phyloP scores from a whole-genome alignment of 1,140 invertebrate species.

The Dolichoris vasculosae region DNA sequence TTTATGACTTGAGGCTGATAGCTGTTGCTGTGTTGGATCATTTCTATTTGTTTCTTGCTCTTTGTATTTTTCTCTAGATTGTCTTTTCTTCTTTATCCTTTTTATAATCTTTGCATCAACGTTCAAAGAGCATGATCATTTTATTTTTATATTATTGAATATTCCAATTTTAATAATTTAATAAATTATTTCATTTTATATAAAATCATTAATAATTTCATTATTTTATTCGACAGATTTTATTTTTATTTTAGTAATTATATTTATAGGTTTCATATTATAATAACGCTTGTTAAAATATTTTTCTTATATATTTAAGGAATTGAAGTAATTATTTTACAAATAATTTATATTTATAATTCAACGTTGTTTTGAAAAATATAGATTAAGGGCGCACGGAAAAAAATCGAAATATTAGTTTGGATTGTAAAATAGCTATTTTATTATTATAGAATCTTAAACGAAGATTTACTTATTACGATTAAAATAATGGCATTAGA shows the following conservation, averaged over 20 bases:
- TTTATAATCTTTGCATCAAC: not conserved
- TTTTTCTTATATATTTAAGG: no score
- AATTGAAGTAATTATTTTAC: no score
- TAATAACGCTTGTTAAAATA: no score
- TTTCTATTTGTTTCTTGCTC: conserved; percentile 44
- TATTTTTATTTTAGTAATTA: no score
- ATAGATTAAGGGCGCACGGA: no score
- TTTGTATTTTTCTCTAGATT: not conserved
- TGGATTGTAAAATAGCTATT: not conserved
- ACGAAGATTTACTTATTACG: no score
- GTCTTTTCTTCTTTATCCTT: not conserved
- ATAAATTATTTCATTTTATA: not conserved
- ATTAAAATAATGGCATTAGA: no score
- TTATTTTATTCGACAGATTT: no score
- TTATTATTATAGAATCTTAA: not conserved
- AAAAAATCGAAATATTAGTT: not conserved
- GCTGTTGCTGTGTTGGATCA: conserved; percentile 67
- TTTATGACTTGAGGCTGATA: conserved; percentile 67
- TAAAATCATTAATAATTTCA: no score
- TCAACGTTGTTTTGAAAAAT: no score
- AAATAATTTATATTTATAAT: no score
- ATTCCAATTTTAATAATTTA: not conserved
- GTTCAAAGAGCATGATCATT: not conserved
- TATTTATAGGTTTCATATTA: no score
- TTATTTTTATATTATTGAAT: not conserved